Base-by-base conservation (phyloP, 2,113 vertebrate species). In the Phalacrocorax aristotelis region DNA sequence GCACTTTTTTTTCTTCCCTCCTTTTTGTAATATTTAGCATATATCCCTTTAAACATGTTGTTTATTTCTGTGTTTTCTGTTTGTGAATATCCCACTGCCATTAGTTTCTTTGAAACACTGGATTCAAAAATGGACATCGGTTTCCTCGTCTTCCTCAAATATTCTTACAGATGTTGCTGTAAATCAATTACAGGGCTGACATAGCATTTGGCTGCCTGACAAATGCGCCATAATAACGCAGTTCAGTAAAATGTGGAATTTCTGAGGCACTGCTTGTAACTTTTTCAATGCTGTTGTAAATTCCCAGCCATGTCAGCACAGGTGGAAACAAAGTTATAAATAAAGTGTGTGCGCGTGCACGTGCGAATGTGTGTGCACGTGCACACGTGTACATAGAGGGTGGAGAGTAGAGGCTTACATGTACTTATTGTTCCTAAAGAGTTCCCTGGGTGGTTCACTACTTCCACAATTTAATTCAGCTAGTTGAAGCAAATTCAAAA, bases 251-350 rank as follows among this genome's bases (percentile, higher is more conserved):
- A 98, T 52, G 96, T 98, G 98, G 98, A 98, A 98, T 98, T 99
- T 98, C 97, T 98, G 97, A 97, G 96, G 97, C 96, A 96, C 95
- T 98, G 96, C 98, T 98, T 98, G 97, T 98, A 98, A 98, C 96
- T 97, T 98, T 98, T 98, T 98, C 92, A 90, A 51, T 97, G 95
- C 94, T 92, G 98, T 97, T 98, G 97, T 99, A 99, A 99, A 99
- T 98, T 97, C 97, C 96, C 89, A 84, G 96, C 98, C 95, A 40
- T 98, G 97, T 98, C 98, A 98, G 97, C 89, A 84, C 98, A 99
- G 98, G 98, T 99, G 98, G 98, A 98, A 98, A 97, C 94, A 68
- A 68, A 97, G 83, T 96, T 86, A 36, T 98, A 98, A 99, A 98
- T 97, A 97, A 95, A 89, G 48, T 42, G 40, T 90, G 68, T 52